Evolutionary conservation across 2,888 invertebrate genomes (phyloP).

Genomic region (Folsomia manolachei): DNA sequence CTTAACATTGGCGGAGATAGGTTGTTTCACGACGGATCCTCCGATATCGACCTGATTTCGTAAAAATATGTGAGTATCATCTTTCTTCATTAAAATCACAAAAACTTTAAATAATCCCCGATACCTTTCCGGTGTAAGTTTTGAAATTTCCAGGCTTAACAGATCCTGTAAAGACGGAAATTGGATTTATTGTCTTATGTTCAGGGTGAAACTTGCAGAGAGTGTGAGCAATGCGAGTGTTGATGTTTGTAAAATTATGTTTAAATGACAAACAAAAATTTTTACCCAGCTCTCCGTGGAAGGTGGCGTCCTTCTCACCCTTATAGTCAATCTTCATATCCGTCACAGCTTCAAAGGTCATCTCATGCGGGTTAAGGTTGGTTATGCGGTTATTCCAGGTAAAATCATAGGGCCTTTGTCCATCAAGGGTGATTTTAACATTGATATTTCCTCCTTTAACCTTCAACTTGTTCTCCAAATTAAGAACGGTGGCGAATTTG

Average conservation of each 20-base stretch:
- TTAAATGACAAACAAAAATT: too few species aligned
- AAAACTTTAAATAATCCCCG: too few species aligned
- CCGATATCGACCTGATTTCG: slow-evolving; percentile 27
- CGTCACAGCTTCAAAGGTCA: slow-evolving; percentile 39
- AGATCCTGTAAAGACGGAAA: too few species aligned
- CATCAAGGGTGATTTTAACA: slow-evolving; percentile 34
- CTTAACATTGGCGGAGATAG: slow-evolving; percentile 33
- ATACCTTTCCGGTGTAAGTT: slow-evolving; percentile 36
- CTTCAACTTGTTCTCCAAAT: slow-evolving; percentile 32
- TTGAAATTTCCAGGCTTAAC: slow-evolving; percentile 40
- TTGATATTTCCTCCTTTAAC: slow-evolving; percentile 29
- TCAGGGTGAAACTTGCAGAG: too few species aligned
- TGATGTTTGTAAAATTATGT: too few species aligned
- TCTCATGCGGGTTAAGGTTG: slow-evolving; percentile 36
- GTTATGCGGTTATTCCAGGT: slow-evolving; percentile 33
- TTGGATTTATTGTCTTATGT: too few species aligned
- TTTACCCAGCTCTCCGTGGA: slow-evolving; percentile 38
- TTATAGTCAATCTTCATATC: slow-evolving; percentile 40
- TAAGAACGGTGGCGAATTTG: slow-evolving; percentile 26
- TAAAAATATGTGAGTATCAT: too few species aligned
- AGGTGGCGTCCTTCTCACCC: slow-evolving; percentile 31
- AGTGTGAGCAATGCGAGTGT: too few species aligned
- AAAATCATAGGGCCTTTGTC: slow-evolving; percentile 38
- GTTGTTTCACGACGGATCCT: slow-evolving; percentile 36
- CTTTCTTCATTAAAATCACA: too few species aligned